Percentiles rank a stretch among this genome's conserved stretches.
phyloP scores from a whole-genome alignment of 2,797 vertebrate genomes.

The Myripristis murdjan region DNA sequence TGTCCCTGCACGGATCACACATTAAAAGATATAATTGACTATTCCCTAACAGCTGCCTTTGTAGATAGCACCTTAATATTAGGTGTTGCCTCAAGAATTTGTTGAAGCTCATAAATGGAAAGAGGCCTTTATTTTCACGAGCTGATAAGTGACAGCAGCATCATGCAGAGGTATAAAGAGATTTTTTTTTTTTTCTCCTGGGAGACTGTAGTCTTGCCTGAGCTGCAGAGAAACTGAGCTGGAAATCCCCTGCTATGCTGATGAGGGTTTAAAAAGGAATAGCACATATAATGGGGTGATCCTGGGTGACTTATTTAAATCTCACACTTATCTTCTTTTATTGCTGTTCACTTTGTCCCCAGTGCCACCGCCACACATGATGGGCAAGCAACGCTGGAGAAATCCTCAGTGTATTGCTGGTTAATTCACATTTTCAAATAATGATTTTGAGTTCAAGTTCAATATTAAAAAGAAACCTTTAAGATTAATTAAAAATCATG shows the following conservation, averaged over 20 bases:
- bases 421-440: constrained; percentile 52
- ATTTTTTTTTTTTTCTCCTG: constrained; percentile 26
- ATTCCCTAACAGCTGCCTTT: constrained; percentile 11
- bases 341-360: constrained; percentile 78
- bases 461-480: background rate
- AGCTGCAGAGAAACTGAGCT: constrained; percentile 58
- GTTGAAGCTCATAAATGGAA: constrained; percentile 37
- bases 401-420: constrained; percentile 57
- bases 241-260: constrained; percentile 77
- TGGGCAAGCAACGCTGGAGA: constrained; percentile 51
- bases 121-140: constrained; percentile 52
- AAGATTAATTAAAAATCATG: background rate
- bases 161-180: constrained; percentile 32
- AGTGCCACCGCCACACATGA: constrained; percentile 56
- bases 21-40: constrained; percentile 24
- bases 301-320: constrained; percentile 81
- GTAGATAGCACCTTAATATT: constrained; percentile 25
- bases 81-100: constrained; percentile 34
- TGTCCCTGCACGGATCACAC: constrained; percentile 1
- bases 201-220: constrained; percentile 58
- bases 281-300: constrained; percentile 81
- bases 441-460: background rate
- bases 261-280: constrained; percentile 80
- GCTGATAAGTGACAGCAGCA: constrained; percentile 56
- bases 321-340: constrained; percentile 81